Evolutionary conservation across 2,888 invertebrate genomes (phyloP).

Genomic region (Heteromurus nitidus): DNA sequence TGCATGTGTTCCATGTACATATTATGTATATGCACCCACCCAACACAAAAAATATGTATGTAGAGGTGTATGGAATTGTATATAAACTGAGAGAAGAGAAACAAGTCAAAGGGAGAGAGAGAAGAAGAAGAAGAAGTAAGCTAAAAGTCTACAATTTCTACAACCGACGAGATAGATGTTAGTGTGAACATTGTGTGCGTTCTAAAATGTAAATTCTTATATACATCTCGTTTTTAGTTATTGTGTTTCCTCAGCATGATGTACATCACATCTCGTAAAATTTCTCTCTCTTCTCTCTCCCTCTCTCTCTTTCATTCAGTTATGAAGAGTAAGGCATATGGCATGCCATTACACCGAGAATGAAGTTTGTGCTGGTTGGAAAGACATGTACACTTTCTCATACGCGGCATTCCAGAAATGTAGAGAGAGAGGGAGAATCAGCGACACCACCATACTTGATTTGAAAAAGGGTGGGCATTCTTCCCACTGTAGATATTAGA

Average conservation of each 20-base stretch:
- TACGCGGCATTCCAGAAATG: slow-evolving; percentile 32
- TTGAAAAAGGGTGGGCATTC: slow-evolving; percentile 49
- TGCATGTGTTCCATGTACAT: slow-evolving; percentile 16
- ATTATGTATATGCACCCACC: neutral
- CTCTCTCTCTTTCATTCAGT: no score
- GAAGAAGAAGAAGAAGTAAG: slow-evolving; percentile 50
- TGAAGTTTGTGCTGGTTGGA: neutral
- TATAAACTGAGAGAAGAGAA: slow-evolving; percentile 32
- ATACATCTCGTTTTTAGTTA: slow-evolving; percentile 11
- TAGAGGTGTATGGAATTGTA: slow-evolving; percentile 4
- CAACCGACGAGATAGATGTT: slow-evolving; percentile 25
- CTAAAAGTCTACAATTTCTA: slow-evolving; percentile 35
- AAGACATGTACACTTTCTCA: neutral
- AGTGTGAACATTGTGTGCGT: neutral
- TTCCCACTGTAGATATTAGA: neutral
- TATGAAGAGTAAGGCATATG: slow-evolving; percentile 14
- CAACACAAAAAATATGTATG: neutral
- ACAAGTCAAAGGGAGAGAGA: slow-evolving; percentile 55
- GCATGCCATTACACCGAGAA: slow-evolving; percentile 34
- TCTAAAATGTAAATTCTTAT: slow-evolving; percentile 5
- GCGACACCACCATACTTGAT: slow-evolving; percentile 35
- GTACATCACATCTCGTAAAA: slow-evolving; percentile 29
- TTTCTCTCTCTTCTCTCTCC: slow-evolving; percentile 18
- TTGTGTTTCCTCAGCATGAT: no score
- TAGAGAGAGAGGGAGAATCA: no score